phyloP scores from a whole-genome alignment of 2,888 invertebrate genomes.

The Patella ulyssiponensis region DNA sequence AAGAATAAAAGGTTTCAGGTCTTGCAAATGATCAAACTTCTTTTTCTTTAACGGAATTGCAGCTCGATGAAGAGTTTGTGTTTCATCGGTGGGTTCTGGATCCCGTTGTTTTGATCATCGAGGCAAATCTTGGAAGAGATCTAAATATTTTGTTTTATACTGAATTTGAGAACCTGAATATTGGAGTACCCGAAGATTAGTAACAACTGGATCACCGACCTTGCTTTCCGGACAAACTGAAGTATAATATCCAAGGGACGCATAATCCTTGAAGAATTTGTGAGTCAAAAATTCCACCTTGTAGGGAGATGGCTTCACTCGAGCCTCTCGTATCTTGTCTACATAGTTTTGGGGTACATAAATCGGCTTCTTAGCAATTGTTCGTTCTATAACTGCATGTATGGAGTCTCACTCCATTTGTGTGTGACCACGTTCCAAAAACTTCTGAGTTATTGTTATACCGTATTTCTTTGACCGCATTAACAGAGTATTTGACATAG shows the following conservation, averaged over 20 bases:
- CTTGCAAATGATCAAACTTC: conserved; percentile 18
- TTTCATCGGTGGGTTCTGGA: neutral
- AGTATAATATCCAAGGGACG: too few species aligned
- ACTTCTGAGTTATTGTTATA: conserved; percentile 16
- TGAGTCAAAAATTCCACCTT: too few species aligned
- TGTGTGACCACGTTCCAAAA: conserved; percentile 17
- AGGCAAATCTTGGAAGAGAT: neutral
- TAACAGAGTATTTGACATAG: neutral
- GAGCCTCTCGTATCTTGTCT: too few species aligned
- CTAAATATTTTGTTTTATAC: neutral
- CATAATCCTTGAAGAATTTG: too few species aligned
- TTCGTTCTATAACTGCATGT: conserved; percentile 9
- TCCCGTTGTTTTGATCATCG: neutral
- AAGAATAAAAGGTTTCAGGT: conserved; percentile 6
- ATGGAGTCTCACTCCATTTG: conserved; percentile 27
- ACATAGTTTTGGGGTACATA: conserved; percentile 19
- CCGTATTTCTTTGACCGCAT: neutral
- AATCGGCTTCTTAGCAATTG: conserved; percentile 14
- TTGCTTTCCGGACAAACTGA: too few species aligned
- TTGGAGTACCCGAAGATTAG: neutral
- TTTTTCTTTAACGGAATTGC: too few species aligned
- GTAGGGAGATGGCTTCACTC: too few species aligned
- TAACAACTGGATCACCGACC: too few species aligned
- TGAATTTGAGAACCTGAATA: neutral
- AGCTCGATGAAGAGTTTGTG: neutral